Conservation (phyloP, 1,140 invertebrate species). For the Eumeta japonica region DNA sequence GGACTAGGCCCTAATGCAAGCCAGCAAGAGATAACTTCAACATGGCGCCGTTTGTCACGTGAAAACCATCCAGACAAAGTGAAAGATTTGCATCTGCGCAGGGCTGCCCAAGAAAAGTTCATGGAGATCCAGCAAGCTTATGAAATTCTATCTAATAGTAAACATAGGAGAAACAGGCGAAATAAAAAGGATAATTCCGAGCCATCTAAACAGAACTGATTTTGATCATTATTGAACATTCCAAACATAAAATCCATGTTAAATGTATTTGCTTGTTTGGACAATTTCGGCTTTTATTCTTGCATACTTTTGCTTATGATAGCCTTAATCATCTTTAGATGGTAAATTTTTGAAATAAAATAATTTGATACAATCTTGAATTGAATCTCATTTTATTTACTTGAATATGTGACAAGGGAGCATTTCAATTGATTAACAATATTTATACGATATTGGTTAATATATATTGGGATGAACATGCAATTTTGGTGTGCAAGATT, state of each 20-base stretch:
- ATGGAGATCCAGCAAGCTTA: constrained; percentile 93
- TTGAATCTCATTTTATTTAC: no score
- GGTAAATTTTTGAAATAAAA: no score
- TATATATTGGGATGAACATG: no score
- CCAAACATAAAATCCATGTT: constrained; percentile 10
- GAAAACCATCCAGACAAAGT: constrained; percentile 92
- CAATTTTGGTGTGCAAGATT: no score
- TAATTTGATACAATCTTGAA: no score
- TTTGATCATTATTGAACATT: constrained; percentile 3
- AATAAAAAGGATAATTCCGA: constrained; percentile 69
- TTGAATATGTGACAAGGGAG: no score
- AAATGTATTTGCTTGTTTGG: constrained; percentile 25
- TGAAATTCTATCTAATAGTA: constrained; percentile 83
- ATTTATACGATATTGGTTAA: no score
- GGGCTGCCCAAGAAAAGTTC: constrained; percentile 79
- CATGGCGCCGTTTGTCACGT: constrained; percentile 79
- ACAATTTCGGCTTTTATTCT: no score
- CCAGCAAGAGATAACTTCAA: constrained; percentile 81
- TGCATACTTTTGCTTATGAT: no score
- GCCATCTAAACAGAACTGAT: no score
- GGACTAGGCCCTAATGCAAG: constrained; percentile 72
- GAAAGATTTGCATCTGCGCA: constrained; percentile 66
- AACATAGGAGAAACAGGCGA: constrained; percentile 67
- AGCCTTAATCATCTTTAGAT: no score
- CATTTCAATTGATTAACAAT: no score